Conservation (phyloP, 1,140 invertebrate genomes). For the Akabosia matsudoensis region DNA sequence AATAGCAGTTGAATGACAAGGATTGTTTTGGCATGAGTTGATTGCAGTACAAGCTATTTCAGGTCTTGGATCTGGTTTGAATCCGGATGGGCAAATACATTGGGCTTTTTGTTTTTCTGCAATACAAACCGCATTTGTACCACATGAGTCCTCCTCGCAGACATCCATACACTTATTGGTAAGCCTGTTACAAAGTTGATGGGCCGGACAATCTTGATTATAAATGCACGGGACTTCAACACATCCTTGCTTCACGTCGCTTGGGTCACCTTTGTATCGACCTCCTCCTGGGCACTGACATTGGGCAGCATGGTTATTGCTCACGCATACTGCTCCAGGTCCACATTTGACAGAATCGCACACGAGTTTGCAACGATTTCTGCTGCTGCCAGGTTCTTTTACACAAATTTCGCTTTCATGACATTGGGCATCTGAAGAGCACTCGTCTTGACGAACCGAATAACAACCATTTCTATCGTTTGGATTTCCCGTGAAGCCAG, state of each 20-base stretch:
- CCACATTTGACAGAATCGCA: slow-evolving; percentile 75
- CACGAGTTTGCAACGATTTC: slow-evolving; percentile 65
- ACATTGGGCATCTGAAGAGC: slow-evolving; percentile 74
- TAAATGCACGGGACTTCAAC: slow-evolving; percentile 76
- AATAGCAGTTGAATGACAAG: slow-evolving; percentile 74
- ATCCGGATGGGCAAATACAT: slow-evolving; percentile 81
- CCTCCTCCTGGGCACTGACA: slow-evolving; percentile 75
- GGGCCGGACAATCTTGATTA: slow-evolving; percentile 71
- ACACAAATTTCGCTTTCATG: slow-evolving; percentile 72
- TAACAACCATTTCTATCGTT: slow-evolving; percentile 81
- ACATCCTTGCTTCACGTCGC: slow-evolving; percentile 69
- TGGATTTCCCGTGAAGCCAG: slow-evolving; percentile 79
- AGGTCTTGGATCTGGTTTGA: slow-evolving; percentile 70
- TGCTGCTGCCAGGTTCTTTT: slow-evolving; percentile 51
- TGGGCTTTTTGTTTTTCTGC: slow-evolving; percentile 74
- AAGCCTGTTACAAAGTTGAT: slow-evolving; percentile 74
- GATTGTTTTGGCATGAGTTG: slow-evolving; percentile 66
- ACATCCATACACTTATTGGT: slow-evolving; percentile 77
- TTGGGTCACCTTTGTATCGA: slow-evolving; percentile 76
- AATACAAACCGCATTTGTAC: slow-evolving; percentile 71
- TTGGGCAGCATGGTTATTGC: slow-evolving; percentile 80
- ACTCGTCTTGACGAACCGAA: slow-evolving; percentile 66
- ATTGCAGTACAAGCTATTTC: slow-evolving; percentile 67
- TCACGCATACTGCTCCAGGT: slow-evolving; percentile 73
- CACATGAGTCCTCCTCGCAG: slow-evolving; percentile 76